These are phyloP conservation scores for Urocitellus parryii DNA, from an alignment of 2,113 vertebrate genomes.

Conservation along the genomic window DNA sequence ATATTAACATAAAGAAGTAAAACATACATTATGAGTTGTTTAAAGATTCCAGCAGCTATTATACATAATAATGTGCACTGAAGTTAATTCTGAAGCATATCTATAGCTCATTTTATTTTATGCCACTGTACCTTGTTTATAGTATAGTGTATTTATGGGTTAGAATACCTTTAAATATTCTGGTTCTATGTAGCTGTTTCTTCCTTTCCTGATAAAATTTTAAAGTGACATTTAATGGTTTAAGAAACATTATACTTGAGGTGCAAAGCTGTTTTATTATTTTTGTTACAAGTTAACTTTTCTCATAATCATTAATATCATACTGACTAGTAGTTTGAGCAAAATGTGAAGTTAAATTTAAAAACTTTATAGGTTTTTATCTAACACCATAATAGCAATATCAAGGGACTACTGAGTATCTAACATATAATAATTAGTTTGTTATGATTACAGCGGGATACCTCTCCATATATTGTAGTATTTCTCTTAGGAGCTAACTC, in stretches of 20 bases:
- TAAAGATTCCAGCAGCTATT: slow-evolving; percentile 72
- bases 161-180: slow-evolving; percentile 76
- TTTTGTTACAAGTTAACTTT: slow-evolving; percentile 61
- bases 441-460: background rate
- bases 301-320: slow-evolving; percentile 17
- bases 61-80: slow-evolving; percentile 69
- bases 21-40: slow-evolving; percentile 76
- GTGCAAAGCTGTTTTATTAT: slow-evolving; percentile 70
- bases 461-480: background rate
- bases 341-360: background rate
- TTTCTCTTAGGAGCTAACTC: background rate
- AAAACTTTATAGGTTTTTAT: slow-evolving; percentile 16
- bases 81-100: slow-evolving; percentile 77
- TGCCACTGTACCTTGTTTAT: slow-evolving; percentile 67
- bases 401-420: background rate
- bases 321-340: slow-evolving; percentile 26
- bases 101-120: slow-evolving; percentile 78
- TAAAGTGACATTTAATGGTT: slow-evolving; percentile 76
- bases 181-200: slow-evolving; percentile 60
- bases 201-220: slow-evolving; percentile 73
- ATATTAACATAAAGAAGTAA: slow-evolving; percentile 64
- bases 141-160: slow-evolving; percentile 71
- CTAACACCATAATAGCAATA: background rate
- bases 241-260: slow-evolving; percentile 72
- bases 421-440: slow-evolving; percentile 10